Base-by-base conservation (phyloP, 2,113 vertebrate species). In the Sorex fumeus region DNA sequence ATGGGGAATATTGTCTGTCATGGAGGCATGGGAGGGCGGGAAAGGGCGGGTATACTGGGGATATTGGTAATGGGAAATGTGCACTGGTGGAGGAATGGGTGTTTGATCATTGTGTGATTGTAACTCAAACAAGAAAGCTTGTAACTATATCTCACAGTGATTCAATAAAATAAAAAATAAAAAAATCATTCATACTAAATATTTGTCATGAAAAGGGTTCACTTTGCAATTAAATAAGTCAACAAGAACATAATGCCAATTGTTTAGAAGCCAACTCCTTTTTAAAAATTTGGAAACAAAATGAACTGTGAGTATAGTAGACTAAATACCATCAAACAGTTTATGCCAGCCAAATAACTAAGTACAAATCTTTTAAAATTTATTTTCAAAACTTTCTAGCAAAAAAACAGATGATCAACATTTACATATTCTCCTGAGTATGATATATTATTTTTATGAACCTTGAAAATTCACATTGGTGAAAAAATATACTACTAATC, bases 231-330 rank as follows among this genome's bases (percentile, higher is more conserved):
- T 78, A 34, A 67, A 88, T 90, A 36, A 88, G 53, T 66, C 43
- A 75, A 76, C 32, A 89, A 77, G 23, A 66, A 57, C 45, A 53
- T 34, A 81, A 84, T 50, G 93, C 74, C 3, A 74, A 71, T 30
- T 72, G 64, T 85, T 94, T 81, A 75, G 45, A 94, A 87, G 91
- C 6, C 13, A 91, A 83, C 43, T 27, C 40, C 11, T 70, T 19
- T 75, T 3, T 60, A 74, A 70, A 67, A 87, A 93, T 27, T 94
- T 47, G n/a, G 50, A 96, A 97, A 90, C 80, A 96, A 70, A 19
- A 28, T 8, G 16, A 91, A 88, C 57, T 74, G 27, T 62, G 88
- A 84, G 1, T 1, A 84, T 28, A 34, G 19, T 75, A 18, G 27
- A 85, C 0, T 83, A 78, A 93, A 67, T 70, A 30, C 0, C 74